Percentiles rank a stretch among this genome's conserved stretches.
phyloP scores from a whole-genome alignment of 1,140 invertebrate species.

The Oncopodura yosiiana region DNA sequence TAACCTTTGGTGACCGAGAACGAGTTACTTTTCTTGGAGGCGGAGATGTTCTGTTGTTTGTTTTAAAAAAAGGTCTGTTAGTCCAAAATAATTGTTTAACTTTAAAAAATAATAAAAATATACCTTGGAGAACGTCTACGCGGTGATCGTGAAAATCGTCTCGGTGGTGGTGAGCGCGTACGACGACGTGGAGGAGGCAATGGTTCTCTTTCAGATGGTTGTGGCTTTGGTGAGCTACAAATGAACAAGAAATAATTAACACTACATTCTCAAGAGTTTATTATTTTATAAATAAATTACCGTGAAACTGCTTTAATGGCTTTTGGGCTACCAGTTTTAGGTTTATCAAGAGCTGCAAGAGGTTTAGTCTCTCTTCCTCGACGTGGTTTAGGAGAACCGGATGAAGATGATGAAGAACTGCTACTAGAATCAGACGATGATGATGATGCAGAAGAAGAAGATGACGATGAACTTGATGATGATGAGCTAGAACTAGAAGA shows the following conservation, averaged over 20 bases:
- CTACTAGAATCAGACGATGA: slow-evolving; percentile 4
- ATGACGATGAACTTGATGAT: slow-evolving; percentile 27
- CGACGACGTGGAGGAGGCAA: too few relatives aligned
- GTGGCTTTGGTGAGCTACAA: neutral
- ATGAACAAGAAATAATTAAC: neutral
- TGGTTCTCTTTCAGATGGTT: too few relatives aligned
- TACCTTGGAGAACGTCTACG: slow-evolving; percentile 2
- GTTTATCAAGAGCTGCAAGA: neutral
- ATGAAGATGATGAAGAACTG: slow-evolving; percentile 20
- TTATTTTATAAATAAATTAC: too few relatives aligned
- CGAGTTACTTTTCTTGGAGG: slow-evolving; percentile 11
- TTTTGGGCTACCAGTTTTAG: too few relatives aligned
- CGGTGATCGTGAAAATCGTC: slow-evolving; percentile 11
- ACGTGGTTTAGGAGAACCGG: slow-evolving; percentile 15
- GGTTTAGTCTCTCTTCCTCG: neutral
- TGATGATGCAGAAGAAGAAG: slow-evolving; percentile 24
- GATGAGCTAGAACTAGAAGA: too few relatives aligned
- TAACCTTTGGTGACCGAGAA: slow-evolving; percentile 8
- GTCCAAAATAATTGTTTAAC: too few relatives aligned
- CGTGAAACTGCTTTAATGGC: too few relatives aligned
- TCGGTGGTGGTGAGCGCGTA: too few relatives aligned
- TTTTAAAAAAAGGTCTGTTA: neutral
- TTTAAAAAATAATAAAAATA: too few relatives aligned
- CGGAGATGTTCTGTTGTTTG: neutral
- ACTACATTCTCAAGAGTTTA: neutral